These are phyloP conservation scores for Dendroctonus ponderosae DNA, from an alignment of 1,140 invertebrate genomes.

Conservation along the genomic window DNA sequence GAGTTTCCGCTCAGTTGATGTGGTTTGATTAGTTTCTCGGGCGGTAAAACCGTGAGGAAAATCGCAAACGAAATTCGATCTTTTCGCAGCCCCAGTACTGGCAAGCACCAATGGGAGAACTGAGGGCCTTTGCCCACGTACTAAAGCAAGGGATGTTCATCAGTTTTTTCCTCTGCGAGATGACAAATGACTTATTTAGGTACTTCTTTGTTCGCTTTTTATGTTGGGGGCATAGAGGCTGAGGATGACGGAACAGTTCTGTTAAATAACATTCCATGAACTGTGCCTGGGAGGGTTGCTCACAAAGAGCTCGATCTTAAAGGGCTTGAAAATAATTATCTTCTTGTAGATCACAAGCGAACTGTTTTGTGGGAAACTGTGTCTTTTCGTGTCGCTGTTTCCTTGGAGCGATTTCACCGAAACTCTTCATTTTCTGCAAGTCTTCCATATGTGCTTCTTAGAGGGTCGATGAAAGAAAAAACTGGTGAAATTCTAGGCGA, in stretches of 20 bases:
- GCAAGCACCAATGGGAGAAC: no score
- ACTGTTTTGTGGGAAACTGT: not conserved
- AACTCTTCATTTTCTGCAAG: no score
- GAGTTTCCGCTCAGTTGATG: no score
- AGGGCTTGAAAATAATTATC: constrained; percentile 6
- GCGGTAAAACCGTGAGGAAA: no score
- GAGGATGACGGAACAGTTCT: constrained; percentile 1
- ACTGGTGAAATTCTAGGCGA: constrained; percentile 5
- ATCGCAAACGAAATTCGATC: no score
- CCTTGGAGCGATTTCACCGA: no score
- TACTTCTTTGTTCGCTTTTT: constrained; percentile 13
- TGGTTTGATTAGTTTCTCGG: no score
- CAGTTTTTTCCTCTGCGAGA: not conserved
- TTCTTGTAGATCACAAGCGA: not conserved
- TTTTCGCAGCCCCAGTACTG: no score
- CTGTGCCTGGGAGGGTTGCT: not conserved
- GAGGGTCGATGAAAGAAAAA: not conserved
- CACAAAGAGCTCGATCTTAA: not conserved
- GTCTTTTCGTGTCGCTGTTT: no score
- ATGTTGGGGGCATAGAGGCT: constrained; percentile 3
- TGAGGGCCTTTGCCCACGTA: not conserved
- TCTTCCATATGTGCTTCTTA: no score
- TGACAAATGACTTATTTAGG: constrained; percentile 25
- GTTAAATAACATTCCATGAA: constrained; percentile 8
- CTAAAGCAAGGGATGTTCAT: constrained; percentile 5